Base-by-base conservation (phyloP, 2,113 vertebrate species). In the Piliocolobus tephrosceles region DNA sequence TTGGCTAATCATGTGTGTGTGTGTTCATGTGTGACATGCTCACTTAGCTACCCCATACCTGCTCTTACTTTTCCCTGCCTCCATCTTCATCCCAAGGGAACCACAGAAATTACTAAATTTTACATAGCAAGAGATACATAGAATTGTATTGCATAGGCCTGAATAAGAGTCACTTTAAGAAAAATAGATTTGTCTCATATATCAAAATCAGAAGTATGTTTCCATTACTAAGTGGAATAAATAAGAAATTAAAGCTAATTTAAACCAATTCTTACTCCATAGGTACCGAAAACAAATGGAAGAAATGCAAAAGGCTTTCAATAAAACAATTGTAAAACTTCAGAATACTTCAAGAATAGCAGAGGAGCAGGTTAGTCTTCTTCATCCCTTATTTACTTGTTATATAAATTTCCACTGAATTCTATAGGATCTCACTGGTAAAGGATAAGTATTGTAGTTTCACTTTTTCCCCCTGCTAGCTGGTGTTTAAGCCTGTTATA, bases 211-310 rank as follows among this genome's bases (percentile, higher is more conserved):
- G 75, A 95, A 88, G 20, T 40, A 8, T 87, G 18, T 88, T 94
- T 96, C 35, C 35, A 87, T 40, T 91, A 93, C n/a, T 92, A 91
- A 93, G 43, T 95, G 84, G 61, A 96, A 84, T 57, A 38, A 89
- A 30, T 64, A 68, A 82, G 58, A 96, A 78, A 90, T 73, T 73
- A 91, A 96, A 95, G 50, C 11, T 89, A 83, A 93, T 83, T 96
- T 91, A 96, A 96, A 93, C 61, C 1, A 90, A 66, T 94, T 91
- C 35, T 96, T 82, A 35, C 81, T 92, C 97, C 97, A 64, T 73
- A 99, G 99, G 97, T 99, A 99, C 95, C 99, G 99, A 88, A 99
- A 99, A 98, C 99, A 99, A 98, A 99, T 99, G 99, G 99, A 99
- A 97, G 99, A 99, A 99, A 99, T 99, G 99, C 99, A 99, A 98